Conservation (phyloP, 64 coral and sea anemone species). For the Montipora efflorescens region DNA sequence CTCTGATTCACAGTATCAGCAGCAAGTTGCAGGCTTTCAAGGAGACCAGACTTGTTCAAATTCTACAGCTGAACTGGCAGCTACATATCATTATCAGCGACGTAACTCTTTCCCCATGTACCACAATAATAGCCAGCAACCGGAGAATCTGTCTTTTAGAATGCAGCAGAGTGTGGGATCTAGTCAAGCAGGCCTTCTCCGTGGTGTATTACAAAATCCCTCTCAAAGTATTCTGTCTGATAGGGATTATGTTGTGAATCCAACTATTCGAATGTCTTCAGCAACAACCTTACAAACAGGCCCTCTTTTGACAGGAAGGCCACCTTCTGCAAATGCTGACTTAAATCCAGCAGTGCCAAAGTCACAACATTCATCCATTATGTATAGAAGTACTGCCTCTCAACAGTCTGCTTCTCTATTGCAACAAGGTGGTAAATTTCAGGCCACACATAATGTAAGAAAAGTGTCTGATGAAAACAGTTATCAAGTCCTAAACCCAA, state of each 20-base stretch:
- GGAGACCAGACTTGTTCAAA: slow-evolving; percentile 30
- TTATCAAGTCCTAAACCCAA: background rate
- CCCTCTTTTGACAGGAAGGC: slow-evolving; percentile 51
- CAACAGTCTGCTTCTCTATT: slow-evolving; percentile 23
- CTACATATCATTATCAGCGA: slow-evolving; percentile 68
- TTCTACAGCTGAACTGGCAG: slow-evolving; percentile 7
- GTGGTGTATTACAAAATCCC: slow-evolving; percentile 42
- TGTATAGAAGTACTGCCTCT: slow-evolving; percentile 16
- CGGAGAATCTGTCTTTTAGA: slow-evolving; percentile 39
- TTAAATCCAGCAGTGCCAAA: background rate
- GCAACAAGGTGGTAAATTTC: slow-evolving; percentile 33
- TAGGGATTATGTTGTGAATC: slow-evolving; percentile 18
- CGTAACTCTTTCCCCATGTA: slow-evolving; percentile 94
- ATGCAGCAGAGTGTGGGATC: slow-evolving; percentile 65
- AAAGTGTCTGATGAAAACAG: background rate
- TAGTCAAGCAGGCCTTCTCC: slow-evolving; percentile 58
- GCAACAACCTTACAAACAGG: slow-evolving; percentile 54
- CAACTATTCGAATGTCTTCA: slow-evolving; percentile 19
- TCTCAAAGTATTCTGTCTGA: slow-evolving; percentile 15
- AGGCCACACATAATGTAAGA: slow-evolving; percentile 6
- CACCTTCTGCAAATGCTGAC: slow-evolving; percentile 34
- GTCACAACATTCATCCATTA: slow-evolving; percentile 23
- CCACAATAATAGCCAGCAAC: slow-evolving; percentile 70
- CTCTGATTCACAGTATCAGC: slow-evolving; percentile 53
- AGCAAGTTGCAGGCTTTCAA: slow-evolving; percentile 30